A percentile compares a stretch with the other conserved stretches of the same genome.
phyloP scores from a whole-genome alignment of 2,797 vertebrate genomes.

The Characodon lateralis region DNA sequence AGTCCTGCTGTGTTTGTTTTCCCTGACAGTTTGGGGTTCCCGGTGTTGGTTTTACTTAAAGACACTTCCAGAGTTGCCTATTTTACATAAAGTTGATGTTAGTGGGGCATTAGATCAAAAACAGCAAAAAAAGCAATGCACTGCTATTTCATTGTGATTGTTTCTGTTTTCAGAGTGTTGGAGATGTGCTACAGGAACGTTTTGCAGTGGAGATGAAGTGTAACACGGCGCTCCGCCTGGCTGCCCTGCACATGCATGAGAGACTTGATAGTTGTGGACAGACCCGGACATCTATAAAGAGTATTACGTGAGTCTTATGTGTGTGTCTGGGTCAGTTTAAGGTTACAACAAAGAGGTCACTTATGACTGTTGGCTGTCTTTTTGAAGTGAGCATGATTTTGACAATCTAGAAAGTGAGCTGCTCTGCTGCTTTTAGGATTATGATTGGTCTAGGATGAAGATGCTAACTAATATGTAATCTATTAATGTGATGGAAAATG shows the following conservation, averaged over 20 bases:
- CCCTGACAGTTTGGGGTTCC: constrained; percentile 20
- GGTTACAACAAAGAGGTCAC: constrained; percentile 8
- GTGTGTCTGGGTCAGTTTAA: constrained; percentile 21
- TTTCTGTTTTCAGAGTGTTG: constrained; percentile 87
- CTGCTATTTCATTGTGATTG: constrained; percentile 10
- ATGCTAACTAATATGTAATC: constrained; percentile 19
- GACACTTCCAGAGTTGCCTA: constrained; percentile 4
- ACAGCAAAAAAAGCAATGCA: not conserved
- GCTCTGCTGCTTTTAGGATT: constrained; percentile 17
- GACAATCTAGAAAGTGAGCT: constrained; percentile 1
- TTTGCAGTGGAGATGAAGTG: constrained; percentile 99
- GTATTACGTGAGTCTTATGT: constrained; percentile 89
- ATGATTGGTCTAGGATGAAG: constrained; percentile 33
- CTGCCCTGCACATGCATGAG: constrained; percentile 97
- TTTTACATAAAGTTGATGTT: not conserved
- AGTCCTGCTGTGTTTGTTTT: constrained; percentile 46
- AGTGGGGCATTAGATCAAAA: not conserved
- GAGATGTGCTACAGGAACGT: constrained; percentile 94
- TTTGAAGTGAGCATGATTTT: constrained; percentile 16
- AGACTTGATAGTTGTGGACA: constrained; percentile 91
- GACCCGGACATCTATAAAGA: constrained; percentile 92
- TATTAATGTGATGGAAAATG: constrained; percentile 44
- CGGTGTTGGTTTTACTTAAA: constrained; percentile 37
- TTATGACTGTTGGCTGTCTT: not conserved
- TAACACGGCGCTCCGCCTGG: constrained; percentile 91